Conservation (phyloP, 2,797 vertebrate species). For the Aldrovandia affinis region DNA sequence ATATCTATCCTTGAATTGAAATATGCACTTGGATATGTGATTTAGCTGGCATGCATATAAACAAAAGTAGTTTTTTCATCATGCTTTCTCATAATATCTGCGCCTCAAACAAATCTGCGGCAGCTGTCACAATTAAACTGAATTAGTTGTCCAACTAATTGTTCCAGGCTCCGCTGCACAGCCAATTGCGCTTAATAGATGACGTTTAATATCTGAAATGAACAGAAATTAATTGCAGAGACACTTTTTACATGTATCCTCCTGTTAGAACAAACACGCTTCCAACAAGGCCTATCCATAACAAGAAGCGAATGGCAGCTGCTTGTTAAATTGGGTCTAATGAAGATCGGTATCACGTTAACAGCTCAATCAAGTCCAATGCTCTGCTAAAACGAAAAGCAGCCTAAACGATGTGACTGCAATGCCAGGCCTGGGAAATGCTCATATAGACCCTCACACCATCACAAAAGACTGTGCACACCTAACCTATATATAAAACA, state of each 20-base stretch:
- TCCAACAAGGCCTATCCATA: not conserved
- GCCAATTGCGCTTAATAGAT: not conserved
- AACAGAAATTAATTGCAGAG: not conserved
- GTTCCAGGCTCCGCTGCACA: not conserved
- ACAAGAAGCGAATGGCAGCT: not conserved
- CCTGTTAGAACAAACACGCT: not conserved
- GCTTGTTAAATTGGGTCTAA: not conserved
- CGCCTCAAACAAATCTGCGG: not conserved
- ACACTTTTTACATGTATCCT: not conserved
- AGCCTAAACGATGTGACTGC: not conserved
- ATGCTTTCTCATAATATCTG: not conserved
- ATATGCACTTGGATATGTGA: not conserved
- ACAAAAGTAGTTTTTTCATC: not conserved
- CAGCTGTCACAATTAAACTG: not conserved
- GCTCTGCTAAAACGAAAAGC: not conserved
- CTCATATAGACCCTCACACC: not conserved
- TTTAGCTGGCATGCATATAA: not conserved
- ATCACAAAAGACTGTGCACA: not conserved
- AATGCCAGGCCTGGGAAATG: not conserved
- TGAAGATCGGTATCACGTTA: not conserved
- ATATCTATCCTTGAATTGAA: not conserved
- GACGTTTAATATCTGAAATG: not conserved
- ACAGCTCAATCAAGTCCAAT: not conserved
- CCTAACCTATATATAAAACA: not conserved
- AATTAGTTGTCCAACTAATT: not conserved